Conservation (phyloP, 2,797 vertebrate genomes). For the Pelodytes ibericus region DNA sequence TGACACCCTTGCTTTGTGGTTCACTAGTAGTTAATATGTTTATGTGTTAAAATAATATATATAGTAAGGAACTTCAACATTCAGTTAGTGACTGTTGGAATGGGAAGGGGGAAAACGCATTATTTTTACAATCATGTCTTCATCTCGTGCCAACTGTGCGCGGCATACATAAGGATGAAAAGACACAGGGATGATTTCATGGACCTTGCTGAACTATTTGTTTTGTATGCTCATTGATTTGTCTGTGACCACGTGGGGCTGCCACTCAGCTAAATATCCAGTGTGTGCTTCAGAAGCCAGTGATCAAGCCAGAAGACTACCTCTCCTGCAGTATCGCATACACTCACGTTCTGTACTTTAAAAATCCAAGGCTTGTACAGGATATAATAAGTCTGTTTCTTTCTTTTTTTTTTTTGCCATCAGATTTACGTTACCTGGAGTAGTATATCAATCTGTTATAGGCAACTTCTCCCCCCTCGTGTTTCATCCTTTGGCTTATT, state of each 20-base stretch:
- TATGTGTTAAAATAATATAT: not conserved
- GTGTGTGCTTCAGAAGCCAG: constrained; percentile 1
- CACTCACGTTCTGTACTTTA: too few relatives aligned
- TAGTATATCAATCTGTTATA: too few relatives aligned
- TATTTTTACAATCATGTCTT: not conserved
- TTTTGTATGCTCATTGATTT: constrained; percentile 4
- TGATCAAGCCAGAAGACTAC: constrained; percentile 3
- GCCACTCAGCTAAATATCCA: not conserved
- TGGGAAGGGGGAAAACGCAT: not conserved
- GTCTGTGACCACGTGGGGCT: not conserved
- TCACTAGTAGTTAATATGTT: constrained; percentile 8
- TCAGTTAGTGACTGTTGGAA: not conserved
- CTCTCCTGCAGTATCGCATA: not conserved
- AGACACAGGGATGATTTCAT: not conserved
- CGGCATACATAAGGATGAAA: not conserved
- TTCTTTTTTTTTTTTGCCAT: too few relatives aligned
- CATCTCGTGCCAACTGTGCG: not conserved
- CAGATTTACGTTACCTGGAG: too few relatives aligned
- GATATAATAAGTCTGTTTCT: too few relatives aligned
- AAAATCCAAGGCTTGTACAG: too few relatives aligned
- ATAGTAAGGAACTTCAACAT: not conserved
- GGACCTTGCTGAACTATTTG: not conserved
- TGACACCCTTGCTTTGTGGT: constrained; percentile 7
- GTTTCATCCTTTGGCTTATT: too few relatives aligned
- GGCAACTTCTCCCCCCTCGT: too few relatives aligned